Evolutionary conservation across 1,140 invertebrate species (phyloP).

Genomic region (Penaeus japonicus): DNA sequence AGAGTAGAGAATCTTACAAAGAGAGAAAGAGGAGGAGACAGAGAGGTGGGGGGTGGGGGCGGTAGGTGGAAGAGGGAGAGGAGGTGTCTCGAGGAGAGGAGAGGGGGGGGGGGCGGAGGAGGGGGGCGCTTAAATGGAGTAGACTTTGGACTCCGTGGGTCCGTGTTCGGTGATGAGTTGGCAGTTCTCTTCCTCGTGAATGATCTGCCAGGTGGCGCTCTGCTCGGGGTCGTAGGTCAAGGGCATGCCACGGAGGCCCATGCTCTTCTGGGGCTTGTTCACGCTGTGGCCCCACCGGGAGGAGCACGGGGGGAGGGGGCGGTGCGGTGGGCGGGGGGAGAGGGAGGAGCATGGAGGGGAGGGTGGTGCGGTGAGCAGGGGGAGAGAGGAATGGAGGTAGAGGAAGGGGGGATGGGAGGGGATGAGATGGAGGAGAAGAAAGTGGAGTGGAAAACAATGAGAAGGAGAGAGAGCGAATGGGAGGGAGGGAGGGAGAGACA

Average conservation of each 20-base stretch:
- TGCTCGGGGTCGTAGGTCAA: constrained; percentile 56
- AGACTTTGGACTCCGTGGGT: constrained; percentile 58
- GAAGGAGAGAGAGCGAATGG: too few relatives aligned
- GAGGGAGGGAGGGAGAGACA: neutral
- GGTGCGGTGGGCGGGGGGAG: neutral
- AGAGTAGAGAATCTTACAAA: neutral
- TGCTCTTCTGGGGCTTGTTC: constrained; percentile 55
- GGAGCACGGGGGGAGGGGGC: neutral
- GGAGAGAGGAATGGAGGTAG: neutral
- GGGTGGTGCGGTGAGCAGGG: neutral
- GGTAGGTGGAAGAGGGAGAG: neutral
- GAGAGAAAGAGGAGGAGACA: neutral
- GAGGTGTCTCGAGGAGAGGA: neutral
- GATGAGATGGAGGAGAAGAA: neutral
- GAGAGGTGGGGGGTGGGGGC: neutral
- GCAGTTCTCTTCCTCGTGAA: constrained; percentile 58
- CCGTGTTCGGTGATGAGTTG: constrained; percentile 59
- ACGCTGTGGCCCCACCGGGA: constrained; percentile 39
- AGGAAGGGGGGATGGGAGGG: neutral
- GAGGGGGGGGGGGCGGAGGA: neutral
- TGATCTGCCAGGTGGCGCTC: constrained; percentile 58
- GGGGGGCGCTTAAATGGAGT: constrained; percentile 50
- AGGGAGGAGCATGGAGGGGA: neutral
- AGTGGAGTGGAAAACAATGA: neutral
- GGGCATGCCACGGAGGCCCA: constrained; percentile 51